These are phyloP conservation scores for Caenorhabditis zanzibari DNA, from an alignment of 2,888 invertebrate genomes.

Conservation along the genomic window DNA sequence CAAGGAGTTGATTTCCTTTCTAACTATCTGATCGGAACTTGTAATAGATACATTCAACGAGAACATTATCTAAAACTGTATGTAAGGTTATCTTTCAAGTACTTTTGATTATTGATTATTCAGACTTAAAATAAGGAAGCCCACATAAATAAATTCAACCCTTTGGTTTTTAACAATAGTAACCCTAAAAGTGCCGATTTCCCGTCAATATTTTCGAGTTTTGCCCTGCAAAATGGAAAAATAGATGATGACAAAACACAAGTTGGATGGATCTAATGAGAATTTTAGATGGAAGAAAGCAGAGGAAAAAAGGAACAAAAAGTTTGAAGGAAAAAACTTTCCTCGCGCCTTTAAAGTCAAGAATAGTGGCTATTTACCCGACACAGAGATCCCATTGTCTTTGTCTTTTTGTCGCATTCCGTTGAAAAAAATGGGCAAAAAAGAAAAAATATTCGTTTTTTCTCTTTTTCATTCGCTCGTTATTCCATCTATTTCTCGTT, in stretches of 20 bases:
- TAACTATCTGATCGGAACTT: too few species aligned
- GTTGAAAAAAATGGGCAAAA: slow-evolving; percentile 3
- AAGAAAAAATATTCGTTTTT: slow-evolving; percentile 27
- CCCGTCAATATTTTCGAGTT: slow-evolving; percentile 25
- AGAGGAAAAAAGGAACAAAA: slow-evolving; percentile 27
- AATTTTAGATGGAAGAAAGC: slow-evolving; percentile 46
- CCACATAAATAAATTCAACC: too few species aligned
- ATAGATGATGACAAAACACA: slow-evolving; percentile 40
- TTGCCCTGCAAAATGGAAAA: slow-evolving; percentile 6
- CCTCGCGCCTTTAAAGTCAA: slow-evolving; percentile 36
- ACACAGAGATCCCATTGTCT: slow-evolving; percentile 47
- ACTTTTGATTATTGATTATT: too few species aligned
- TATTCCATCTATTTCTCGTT: slow-evolving; percentile 30
- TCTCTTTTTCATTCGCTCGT: slow-evolving; percentile 25
- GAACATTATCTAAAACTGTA: too few species aligned
- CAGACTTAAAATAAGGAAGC: not conserved
- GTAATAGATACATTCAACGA: too few species aligned
- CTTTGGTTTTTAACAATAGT: not conserved
- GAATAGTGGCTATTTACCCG: slow-evolving; percentile 47
- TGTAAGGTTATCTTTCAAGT: too few species aligned
- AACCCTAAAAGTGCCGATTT: not conserved
- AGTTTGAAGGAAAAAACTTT: slow-evolving; percentile 15
- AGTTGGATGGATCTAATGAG: slow-evolving; percentile 35
- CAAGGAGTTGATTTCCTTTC: too few species aligned
- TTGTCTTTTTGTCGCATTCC: slow-evolving; percentile 49